phyloP scores from a whole-genome alignment of 2,113 vertebrate species.

The Melanostigma gelatinosum region DNA sequence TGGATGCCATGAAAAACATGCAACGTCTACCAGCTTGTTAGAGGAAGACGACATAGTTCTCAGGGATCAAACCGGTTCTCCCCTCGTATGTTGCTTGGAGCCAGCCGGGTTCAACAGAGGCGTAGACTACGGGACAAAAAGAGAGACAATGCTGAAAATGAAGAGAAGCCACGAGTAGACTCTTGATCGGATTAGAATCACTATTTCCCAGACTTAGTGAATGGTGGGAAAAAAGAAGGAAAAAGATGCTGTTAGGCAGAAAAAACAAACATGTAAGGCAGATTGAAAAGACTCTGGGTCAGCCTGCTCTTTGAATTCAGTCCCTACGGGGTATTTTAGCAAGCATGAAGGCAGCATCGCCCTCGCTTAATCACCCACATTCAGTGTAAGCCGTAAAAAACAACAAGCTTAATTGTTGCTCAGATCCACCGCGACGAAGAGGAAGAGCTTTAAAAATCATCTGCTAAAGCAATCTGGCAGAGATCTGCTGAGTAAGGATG shows the following conservation, averaged over 20 bases:
- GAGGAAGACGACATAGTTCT: constrained; percentile 95
- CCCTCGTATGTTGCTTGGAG: constrained; percentile 95
- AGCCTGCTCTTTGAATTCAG: constrained; percentile 30
- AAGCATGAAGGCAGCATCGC: background rate
- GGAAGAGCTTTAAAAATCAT: background rate
- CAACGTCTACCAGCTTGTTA: constrained; percentile 78
- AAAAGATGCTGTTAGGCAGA: background rate
- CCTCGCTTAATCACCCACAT: background rate
- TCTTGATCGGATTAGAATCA: constrained; percentile 15
- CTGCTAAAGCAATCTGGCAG: background rate
- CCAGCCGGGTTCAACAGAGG: constrained; percentile 96
- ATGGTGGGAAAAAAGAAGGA: background rate
- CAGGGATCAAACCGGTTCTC: constrained; percentile 93
- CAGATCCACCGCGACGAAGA: background rate
- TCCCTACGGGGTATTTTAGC: constrained; percentile 18
- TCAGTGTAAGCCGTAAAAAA: background rate
- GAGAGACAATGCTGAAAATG: background rate
- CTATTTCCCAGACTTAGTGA: background rate
- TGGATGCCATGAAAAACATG: constrained; percentile 93
- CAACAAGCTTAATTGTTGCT: background rate
- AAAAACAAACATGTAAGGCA: constrained; percentile 14
- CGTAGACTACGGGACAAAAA: constrained; percentile 85
- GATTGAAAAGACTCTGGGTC: constrained; percentile 21
- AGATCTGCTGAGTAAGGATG: constrained; percentile 1
- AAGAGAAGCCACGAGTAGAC: constrained; percentile 12